Evolutionary conservation across 2,113 vertebrate species (phyloP).

Genomic region (Hemiprocne comata): DNA sequence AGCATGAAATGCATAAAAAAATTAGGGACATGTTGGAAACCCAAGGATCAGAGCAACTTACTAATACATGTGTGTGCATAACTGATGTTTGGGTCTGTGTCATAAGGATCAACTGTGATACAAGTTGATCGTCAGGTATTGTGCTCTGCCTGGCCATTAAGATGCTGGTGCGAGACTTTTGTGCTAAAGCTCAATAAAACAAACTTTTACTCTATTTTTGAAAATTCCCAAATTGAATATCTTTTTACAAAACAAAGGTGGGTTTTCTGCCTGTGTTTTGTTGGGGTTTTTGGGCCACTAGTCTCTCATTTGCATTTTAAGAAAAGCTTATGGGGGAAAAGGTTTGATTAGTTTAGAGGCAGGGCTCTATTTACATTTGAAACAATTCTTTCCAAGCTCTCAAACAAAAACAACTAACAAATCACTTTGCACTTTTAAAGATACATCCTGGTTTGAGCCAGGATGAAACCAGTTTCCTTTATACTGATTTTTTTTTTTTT

Average conservation of each 20-base stretch:
- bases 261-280: neutral
- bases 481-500: too few relatives aligned
- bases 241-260: neutral
- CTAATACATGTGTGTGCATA: neutral
- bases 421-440: neutral
- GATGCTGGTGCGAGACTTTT: neutral
- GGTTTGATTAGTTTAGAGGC: neutral
- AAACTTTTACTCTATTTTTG: neutral
- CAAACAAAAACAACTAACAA: neutral
- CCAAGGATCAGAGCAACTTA: accelerated
- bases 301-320: neutral
- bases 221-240: neutral
- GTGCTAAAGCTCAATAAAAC: neutral
- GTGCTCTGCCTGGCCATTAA: neutral
- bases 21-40: neutral
- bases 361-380: neutral
- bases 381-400: neutral
- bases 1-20: neutral
- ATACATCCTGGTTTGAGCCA: too few relatives aligned
- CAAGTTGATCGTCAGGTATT: neutral
- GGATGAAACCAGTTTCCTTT: too few relatives aligned
- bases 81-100: neutral
- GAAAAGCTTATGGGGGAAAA: neutral
- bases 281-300: neutral
- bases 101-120: neutral